phyloP scores from a whole-genome alignment of 2,888 invertebrate genomes.

The Theodoxus fluviatilis region DNA sequence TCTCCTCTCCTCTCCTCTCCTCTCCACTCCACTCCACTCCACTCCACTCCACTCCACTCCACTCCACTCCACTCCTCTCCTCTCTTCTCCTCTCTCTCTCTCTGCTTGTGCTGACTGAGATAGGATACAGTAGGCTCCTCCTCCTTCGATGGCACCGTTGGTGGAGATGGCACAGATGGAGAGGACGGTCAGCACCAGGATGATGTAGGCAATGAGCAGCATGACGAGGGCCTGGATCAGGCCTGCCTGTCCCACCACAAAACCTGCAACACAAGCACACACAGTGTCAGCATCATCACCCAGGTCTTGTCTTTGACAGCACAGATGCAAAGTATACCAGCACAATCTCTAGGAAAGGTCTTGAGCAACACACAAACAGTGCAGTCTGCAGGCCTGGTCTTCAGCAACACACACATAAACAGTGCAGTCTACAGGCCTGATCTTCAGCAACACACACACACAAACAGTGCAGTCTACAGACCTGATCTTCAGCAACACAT shows the following conservation, averaged over 20 bases:
- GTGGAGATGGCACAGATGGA: conserved; percentile 99
- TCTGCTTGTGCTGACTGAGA: not conserved
- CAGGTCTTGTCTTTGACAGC: not conserved
- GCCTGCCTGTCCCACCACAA: conserved; percentile 95
- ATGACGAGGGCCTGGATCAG: conserved; percentile 84
- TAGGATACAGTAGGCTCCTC: conserved; percentile 97
- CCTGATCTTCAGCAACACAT: no score
- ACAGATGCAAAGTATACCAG: not conserved
- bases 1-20: not conserved
- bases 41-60: no score
- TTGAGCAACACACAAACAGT: no score
- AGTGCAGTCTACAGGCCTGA: no score
- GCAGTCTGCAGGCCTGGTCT: no score
- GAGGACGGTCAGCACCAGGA: conserved; percentile 91
- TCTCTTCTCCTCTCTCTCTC: not conserved
- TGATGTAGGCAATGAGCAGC: conserved; percentile 91
- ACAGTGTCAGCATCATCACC: not conserved
- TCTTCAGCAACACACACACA: no score
- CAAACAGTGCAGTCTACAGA: no score
- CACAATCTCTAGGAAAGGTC: no score
- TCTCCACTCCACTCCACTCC: not conserved
- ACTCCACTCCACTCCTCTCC: no score
- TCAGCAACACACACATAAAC: no score
- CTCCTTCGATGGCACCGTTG: conserved; percentile 98
- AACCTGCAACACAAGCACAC: conserved; percentile 74